Base-by-base conservation (phyloP, 2,113 vertebrate species). In the Tylochromis polylepis region DNA sequence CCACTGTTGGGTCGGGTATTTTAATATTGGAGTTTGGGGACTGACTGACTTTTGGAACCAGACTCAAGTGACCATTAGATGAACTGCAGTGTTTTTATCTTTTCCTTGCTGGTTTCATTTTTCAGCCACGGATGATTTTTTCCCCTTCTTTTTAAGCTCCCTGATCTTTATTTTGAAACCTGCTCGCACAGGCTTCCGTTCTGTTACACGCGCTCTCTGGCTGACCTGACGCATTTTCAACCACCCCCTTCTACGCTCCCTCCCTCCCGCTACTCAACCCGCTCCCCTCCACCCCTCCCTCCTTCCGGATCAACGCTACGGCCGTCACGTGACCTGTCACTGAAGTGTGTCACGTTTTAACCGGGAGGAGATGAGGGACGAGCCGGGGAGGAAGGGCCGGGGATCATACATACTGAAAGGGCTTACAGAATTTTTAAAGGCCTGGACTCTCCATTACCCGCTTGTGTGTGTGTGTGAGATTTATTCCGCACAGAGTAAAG, bases 311-410 rank as follows among this genome's bases (percentile, higher is more conserved):
- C 91, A 92, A 90, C 93, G 75, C 92, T 94, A 92, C 82, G 88
- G 85, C 83, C 49, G 91, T 96, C 96, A 96, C 95, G 95, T 96
- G 96, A 96, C 91, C 88, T 91, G 94, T 93, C 96, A 93, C 91
- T 93, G 93, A 95, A 93, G 86, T 92, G 92, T 93, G 93, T 94
- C 93, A 95, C 92, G 92, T 95, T 96, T 93, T 94, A 72, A 92
- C 91, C 89, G 87, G 92, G 91, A 94, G 94, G 94, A 93, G 93
- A 85, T 87, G 90, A 82, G 82, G 89, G 82, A 86, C 36, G 84
- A 91, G 87, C 75, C 29, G 84, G 88, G 88, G 89, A 91, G 87
- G 90, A 85, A 87, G 88, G 86, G 62, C 88, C 83, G 84, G 89
- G 90, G 87, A 67, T 87, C 86, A 49, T 57, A 77, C 70, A 51